A percentile compares a stretch with the other conserved stretches of the same genome.
Evolutionary conservation across 2,113 vertebrate genomes (phyloP).

Genomic region (Alaudala cheleensis): DNA sequence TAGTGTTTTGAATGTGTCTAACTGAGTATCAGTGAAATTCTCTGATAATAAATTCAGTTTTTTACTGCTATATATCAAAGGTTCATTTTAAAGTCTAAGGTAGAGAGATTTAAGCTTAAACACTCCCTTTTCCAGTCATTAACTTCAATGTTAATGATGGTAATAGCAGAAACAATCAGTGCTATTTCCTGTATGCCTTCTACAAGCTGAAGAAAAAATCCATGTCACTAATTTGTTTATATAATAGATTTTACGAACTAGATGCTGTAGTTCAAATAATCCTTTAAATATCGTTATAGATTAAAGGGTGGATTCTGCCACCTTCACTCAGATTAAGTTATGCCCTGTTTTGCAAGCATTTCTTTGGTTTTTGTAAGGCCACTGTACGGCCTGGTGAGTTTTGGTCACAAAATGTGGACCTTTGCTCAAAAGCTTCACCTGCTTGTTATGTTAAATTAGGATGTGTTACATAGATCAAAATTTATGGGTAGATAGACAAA

Average conservation of each 20-base stretch:
- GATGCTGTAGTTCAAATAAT: background rate
- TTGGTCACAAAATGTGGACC: background rate
- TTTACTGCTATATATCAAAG: background rate
- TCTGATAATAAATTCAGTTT: background rate
- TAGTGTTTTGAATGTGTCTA: background rate
- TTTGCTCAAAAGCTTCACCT: background rate
- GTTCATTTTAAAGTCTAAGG: background rate
- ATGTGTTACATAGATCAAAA: background rate
- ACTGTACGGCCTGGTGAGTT: background rate
- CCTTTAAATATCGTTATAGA: background rate
- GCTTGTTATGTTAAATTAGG: background rate
- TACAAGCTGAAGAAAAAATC: conserved; percentile 10
- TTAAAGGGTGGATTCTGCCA: background rate
- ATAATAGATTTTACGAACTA: conserved; percentile 1
- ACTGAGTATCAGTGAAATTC: background rate
- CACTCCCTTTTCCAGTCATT: background rate
- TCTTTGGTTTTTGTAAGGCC: background rate
- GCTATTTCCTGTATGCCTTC: conserved; percentile 1
- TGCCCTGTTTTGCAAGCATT: background rate
- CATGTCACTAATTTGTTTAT: conserved; percentile 28
- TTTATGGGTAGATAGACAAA: background rate
- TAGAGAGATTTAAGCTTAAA: background rate
- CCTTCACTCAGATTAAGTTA: background rate
- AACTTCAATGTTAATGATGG: background rate
- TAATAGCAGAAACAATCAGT: conserved; percentile 13